Conservation (phyloP, 2,888 invertebrate genomes). For the Drosophila mettleri region DNA sequence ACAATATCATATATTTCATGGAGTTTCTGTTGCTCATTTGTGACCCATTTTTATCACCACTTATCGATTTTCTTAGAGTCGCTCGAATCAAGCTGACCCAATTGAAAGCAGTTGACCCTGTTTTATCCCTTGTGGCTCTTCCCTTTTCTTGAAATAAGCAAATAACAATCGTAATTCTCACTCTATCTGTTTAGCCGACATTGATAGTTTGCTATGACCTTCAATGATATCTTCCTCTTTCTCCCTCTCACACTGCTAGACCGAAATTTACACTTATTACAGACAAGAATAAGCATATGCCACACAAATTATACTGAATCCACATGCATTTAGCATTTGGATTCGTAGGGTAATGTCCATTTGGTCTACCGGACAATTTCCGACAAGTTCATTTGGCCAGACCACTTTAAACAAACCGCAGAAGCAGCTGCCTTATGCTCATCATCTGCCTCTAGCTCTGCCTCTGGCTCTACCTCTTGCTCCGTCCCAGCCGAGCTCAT, state of each 20-base stretch:
- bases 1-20: background rate
- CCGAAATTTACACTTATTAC: background rate
- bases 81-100: conserved; percentile 19
- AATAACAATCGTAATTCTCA: conserved; percentile 4
- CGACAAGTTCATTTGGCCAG: conserved; percentile 38
- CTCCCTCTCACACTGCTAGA: background rate
- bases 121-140: conserved; percentile 2
- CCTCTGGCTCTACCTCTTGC: no score
- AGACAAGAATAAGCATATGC: background rate
- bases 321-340: conserved; percentile 8
- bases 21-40: conserved; percentile 3
- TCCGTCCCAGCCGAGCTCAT: conserved; percentile 39
- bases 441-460: background rate
- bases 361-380: conserved; percentile 18
- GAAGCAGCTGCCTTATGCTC: conserved; percentile 11
- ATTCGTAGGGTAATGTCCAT: background rate
- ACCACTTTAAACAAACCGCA: conserved; percentile 49
- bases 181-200: conserved; percentile 8
- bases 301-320: conserved; percentile 25
- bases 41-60: conserved; percentile 26
- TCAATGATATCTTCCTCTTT: background rate
- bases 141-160: background rate
- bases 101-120: conserved; percentile 13
- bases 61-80: conserved; percentile 33
- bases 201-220: conserved; percentile 3